A percentile compares a stretch with the other conserved stretches of the same genome.
Conservation (phyloP, 2,797 vertebrate genomes). For the Furcifer pardalis region DNA sequence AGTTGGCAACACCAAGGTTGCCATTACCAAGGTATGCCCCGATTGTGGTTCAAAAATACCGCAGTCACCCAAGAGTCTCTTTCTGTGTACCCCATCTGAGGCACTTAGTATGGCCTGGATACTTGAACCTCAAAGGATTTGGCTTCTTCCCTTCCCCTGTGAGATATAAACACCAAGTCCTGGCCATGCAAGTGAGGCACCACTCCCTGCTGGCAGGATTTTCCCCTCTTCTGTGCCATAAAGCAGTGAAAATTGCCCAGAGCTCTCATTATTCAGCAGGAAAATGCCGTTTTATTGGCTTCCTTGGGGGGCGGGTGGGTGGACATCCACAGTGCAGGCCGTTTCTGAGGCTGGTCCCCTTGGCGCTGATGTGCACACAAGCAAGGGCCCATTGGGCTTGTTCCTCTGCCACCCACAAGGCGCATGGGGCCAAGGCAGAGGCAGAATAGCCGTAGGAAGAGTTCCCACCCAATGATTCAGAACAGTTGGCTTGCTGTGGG, state of each 20-base stretch:
- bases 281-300: neutral
- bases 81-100: no score
- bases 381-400: neutral
- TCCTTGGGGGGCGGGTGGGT: neutral
- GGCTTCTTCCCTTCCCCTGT: neutral
- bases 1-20: no score
- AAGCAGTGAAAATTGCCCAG: neutral
- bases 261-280: neutral
- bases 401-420: neutral
- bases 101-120: neutral
- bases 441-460: neutral
- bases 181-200: neutral
- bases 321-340: neutral
- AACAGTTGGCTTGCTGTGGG: neutral
- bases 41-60: no score
- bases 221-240: neutral
- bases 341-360: neutral
- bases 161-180: neutral
- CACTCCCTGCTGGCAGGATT: constrained; percentile 15
- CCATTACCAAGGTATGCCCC: no score
- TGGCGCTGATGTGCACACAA: neutral
- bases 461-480: constrained; percentile 23
- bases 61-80: no score
- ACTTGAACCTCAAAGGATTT: neutral
- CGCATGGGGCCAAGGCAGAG: neutral